These are phyloP conservation scores for Carettochelys insculpta DNA, from an alignment of 2,113 vertebrate genomes.

Conservation along the genomic window DNA sequence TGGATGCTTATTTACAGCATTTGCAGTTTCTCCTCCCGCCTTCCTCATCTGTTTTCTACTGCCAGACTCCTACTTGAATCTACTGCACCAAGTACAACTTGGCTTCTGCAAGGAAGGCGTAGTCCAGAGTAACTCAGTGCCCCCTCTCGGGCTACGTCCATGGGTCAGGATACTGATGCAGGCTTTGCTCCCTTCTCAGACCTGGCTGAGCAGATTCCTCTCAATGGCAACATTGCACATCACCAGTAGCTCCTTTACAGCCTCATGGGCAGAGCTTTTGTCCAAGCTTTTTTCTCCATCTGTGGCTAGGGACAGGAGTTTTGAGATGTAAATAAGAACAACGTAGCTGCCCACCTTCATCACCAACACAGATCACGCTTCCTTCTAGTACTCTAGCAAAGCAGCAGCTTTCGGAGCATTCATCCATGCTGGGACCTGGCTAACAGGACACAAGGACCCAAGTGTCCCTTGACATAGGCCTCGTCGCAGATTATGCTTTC, in stretches of 20 bases:
- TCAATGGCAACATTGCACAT: background rate
- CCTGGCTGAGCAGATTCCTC: background rate
- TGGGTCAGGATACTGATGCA: background rate
- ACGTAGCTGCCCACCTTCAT: background rate
- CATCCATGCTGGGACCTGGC: background rate
- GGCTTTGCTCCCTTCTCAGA: background rate
- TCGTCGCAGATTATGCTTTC: background rate
- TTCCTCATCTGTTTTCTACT: background rate
- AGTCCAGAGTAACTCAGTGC: background rate
- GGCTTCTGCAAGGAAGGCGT: background rate
- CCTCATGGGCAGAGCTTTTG: background rate
- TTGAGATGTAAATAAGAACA: background rate
- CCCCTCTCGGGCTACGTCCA: slow-evolving; percentile 9
- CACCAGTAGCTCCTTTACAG: slow-evolving; percentile 14
- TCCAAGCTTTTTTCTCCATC: background rate
- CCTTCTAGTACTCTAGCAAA: background rate
- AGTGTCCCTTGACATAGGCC: background rate
- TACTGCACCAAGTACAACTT: background rate
- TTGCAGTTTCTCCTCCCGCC: background rate
- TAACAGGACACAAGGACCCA: accelerated
- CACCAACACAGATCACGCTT: background rate
- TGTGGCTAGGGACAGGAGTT: background rate
- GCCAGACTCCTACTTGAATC: background rate
- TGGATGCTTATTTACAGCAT: background rate
- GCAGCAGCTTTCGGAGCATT: background rate